These are phyloP conservation scores for Phataginus tricuspis DNA, from an alignment of 2,797 vertebrate species.

Conservation along the genomic window DNA sequence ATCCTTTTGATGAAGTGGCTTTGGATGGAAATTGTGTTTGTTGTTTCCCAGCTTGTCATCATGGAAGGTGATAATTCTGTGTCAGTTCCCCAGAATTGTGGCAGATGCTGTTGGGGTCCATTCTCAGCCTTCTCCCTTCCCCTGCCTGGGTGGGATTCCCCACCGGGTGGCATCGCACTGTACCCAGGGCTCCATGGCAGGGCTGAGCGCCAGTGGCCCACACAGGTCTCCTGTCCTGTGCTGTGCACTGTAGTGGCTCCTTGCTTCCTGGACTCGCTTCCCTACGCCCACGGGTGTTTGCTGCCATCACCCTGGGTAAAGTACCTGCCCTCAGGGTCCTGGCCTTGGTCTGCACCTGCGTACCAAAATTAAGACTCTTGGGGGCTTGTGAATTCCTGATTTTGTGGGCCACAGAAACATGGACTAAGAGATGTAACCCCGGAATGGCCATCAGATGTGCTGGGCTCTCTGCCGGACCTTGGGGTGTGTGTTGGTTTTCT, in stretches of 20 bases:
- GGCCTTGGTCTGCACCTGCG: not conserved
- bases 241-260: fast-evolving
- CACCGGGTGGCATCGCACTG: not conserved
- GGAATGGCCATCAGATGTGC: not conserved
- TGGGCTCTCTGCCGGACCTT: no score
- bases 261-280: not conserved
- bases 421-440: not conserved
- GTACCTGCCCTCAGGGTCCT: not conserved
- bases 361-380: not conserved
- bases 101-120: not conserved
- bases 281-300: no score
- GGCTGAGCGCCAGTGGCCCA: not conserved
- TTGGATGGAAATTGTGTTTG: not conserved
- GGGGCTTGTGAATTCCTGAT: not conserved
- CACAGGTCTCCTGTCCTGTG: not conserved
- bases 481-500: fast-evolving
- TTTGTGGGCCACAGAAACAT: not conserved
- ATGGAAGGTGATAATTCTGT: not conserved
- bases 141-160: not conserved
- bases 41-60: not conserved
- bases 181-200: not conserved
- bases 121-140: not conserved
- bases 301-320: not conserved
- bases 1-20: not conserved
- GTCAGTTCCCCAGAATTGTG: not conserved